Evolutionary conservation across 2,113 vertebrate species (phyloP), one percentile per base, ranked within the genome.

Genomic region (Vicugna pacos): DNA sequence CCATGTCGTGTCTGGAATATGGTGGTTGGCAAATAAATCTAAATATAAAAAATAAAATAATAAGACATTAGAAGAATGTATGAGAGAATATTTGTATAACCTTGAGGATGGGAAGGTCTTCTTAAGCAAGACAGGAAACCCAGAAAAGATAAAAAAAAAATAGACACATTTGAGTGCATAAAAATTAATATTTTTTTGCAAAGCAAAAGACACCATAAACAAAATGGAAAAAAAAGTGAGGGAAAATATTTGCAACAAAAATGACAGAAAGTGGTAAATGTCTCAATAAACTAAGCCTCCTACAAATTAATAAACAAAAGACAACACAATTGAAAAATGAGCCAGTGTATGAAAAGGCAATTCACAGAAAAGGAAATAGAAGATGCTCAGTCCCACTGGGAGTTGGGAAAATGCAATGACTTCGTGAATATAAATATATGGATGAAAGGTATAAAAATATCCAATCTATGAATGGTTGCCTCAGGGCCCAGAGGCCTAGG

Each of bases 41-140:
- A 90, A 85, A 58, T 56, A 70, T 58, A n/a, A 72, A 80, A 70
- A 54, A 89, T 76, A 54, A 80, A 87, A 38, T n/a, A 88, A 69
- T 77, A 26, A 70, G 80, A 86, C 64, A 48, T 54, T 77, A 64
- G 54, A 79, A 80, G 24, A 56, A 93, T 56, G 72, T 85, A 50
- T 11, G 19, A 72, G 48, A 56, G 24, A 46, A 50, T 38, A 73
- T 73, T 56, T 90, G 30, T 56, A 42, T 80, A 56, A 90, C 19
- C 12, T 90, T 28, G 54, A 15, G 35, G 30, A 19, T 65, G 38
- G 19, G 17, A 30, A 30, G 20, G 26, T 80, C 72, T 87, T 64
- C 24, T 54, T 89, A 77, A 89, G 67, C 24, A 50, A 52, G 30
- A 62, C n/a, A 69, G 56, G 56, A 96, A 88, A 81, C 50, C 12